Conservation (phyloP, 2,888 invertebrate species). For the Mythimna albipuncta region DNA sequence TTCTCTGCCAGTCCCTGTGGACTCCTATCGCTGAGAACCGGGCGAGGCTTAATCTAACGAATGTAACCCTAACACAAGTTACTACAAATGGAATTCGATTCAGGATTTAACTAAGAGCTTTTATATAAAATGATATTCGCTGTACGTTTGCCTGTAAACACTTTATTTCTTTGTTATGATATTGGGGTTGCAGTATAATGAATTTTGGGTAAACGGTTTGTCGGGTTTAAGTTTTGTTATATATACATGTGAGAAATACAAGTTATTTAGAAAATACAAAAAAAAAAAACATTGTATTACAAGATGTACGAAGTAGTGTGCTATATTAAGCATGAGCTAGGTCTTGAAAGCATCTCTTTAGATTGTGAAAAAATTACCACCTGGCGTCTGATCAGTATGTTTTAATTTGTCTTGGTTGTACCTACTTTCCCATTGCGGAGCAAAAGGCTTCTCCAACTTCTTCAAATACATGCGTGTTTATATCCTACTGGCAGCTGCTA, state of each 20-base stretch:
- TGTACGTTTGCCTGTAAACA: slow-evolving; percentile 52
- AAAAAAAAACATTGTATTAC: slow-evolving; percentile 5
- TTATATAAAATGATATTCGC: slow-evolving; percentile 71
- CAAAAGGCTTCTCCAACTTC: too few relatives aligned
- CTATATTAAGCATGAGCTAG: too few relatives aligned
- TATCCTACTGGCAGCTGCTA: too few relatives aligned
- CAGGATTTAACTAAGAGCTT: slow-evolving; percentile 86
- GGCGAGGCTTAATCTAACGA: slow-evolving; percentile 86
- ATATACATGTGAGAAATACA: neutral
- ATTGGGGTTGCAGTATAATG: slow-evolving; percentile 35
- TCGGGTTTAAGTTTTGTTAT: neutral
- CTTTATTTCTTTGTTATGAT: slow-evolving; percentile 56
- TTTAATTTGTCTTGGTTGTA: too few relatives aligned
- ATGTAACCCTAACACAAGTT: slow-evolving; percentile 85
- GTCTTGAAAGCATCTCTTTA: neutral
- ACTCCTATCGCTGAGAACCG: slow-evolving; percentile 84
- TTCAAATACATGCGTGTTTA: too few relatives aligned
- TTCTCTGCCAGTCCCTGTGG: slow-evolving; percentile 79
- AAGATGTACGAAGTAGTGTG: too few relatives aligned
- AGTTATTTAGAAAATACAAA: neutral
- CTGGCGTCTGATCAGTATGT: neutral
- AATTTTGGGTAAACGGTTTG: slow-evolving; percentile 30
- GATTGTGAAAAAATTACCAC: neutral
- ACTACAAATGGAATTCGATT: slow-evolving; percentile 88
- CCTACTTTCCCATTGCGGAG: too few relatives aligned